Base-by-base conservation (phyloP, 1,140 invertebrate species). In the Spodoptera litura region DNA sequence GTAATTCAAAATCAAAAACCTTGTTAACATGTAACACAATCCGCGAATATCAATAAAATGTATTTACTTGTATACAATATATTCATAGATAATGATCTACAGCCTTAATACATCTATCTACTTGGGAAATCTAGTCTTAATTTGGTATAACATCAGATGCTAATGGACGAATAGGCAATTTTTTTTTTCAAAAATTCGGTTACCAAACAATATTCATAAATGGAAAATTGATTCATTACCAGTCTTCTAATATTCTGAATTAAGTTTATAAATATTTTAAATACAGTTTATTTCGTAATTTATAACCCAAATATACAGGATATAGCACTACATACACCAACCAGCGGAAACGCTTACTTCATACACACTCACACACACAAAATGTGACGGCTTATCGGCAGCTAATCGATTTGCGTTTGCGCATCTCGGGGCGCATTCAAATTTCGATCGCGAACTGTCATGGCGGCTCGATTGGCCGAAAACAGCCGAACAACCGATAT, bases 391-490 rank as follows among this genome's bases (percentile, higher is more conserved):
- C 86, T 92, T 94, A 94, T 94, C 89, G 87, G 85, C 80, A 83
- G 83, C 85, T 92, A 89, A 93, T 94, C 89, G 86, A 88, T 86
- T 83, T 82, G 85, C 89, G 90, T 86, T 87, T 86, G 92, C 90
- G 90, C 91, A 92, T 94, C 91, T 91, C 87, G 86, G 68, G 77
- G 82, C 90, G 91, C 90, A 94, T 94, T 94, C 89, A 94, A 94
- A 94, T 93, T 93, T 92, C 82, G 90, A 92, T 90, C 87, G 84
- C 87, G 83, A 86, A 91, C 86, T 88, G 87, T 91, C 88, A 91
- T 91, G 91, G 88, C 90, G 85, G 83, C 88, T 87, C 78, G 83
- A 81, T 80, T 85, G 83, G 82, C 83, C 86, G 78, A 89, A 91
- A 90, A 85, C 79, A 66, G 72, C 81, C 83, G 84, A 80, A 66